Conservation (phyloP, 2,113 vertebrate species). For the human region DNA sequence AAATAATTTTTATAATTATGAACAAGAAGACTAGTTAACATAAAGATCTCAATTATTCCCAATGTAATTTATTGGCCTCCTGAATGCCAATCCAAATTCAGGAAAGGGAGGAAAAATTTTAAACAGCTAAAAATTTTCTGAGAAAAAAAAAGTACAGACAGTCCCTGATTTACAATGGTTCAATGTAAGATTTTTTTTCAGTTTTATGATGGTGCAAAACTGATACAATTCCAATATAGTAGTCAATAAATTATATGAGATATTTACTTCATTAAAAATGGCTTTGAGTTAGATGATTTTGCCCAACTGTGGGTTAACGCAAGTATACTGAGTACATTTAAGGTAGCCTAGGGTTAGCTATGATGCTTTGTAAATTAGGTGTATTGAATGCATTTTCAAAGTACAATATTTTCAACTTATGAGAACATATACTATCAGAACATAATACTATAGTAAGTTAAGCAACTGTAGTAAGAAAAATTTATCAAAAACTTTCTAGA, state of each 20-base stretch:
- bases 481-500: neutral
- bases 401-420: neutral
- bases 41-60: neutral
- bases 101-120: neutral
- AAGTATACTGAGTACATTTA: neutral
- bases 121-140: conserved; percentile 7
- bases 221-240: too few species aligned
- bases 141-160: neutral
- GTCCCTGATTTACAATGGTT: neutral
- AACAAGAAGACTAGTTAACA: neutral
- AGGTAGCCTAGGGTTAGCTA: neutral
- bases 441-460: neutral
- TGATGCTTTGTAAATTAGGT: neutral
- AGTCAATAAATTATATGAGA: too few species aligned
- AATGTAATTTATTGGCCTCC: neutral
- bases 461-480: neutral
- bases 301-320: neutral
- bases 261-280: neutral
- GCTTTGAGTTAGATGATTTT: neutral
- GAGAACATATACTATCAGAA: neutral
- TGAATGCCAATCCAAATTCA: neutral
- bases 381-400: neutral
- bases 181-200: neutral
- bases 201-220: neutral
- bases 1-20: neutral